phyloP scores from a whole-genome alignment of 2,797 vertebrate species.

The Eidolon dupreanum region DNA sequence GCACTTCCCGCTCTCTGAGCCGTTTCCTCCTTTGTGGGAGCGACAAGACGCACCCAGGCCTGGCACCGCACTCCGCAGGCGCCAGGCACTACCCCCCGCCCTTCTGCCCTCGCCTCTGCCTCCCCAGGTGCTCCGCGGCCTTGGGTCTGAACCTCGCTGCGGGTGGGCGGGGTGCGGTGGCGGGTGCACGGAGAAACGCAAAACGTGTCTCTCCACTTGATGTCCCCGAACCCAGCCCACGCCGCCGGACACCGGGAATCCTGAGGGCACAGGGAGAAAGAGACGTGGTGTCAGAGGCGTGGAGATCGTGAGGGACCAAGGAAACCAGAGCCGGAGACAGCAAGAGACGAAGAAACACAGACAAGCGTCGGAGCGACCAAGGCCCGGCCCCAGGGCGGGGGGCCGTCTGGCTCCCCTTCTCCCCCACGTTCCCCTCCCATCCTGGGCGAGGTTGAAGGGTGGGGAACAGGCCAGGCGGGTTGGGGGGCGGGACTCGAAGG shows the following conservation, averaged over 20 bases:
- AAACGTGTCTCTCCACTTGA: too few species aligned
- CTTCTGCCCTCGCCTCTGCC: not conserved
- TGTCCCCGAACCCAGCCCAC: not conserved
- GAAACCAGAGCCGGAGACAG: not conserved
- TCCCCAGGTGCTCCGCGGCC: not conserved
- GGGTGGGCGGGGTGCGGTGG: not conserved
- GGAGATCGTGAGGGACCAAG: not conserved
- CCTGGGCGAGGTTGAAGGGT: not conserved
- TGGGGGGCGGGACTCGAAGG: constrained; percentile 65
- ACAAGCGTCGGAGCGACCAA: not conserved
- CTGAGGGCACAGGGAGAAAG: not conserved
- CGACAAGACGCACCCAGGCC: not conserved
- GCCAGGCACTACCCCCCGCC: not conserved
- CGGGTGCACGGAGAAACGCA: not conserved
- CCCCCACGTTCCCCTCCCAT: not conserved
- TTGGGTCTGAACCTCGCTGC: too few species aligned
- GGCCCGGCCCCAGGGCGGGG: not conserved
- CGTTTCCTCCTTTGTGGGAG: constrained; percentile 39
- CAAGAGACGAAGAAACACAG: not conserved
- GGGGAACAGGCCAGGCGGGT: constrained; percentile 63
- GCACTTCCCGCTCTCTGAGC: not conserved
- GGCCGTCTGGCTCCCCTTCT: not conserved
- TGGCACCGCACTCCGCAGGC: not conserved
- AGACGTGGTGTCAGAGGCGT: not conserved
- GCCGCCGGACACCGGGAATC: not conserved